A percentile compares a stretch with the other conserved stretches of the same genome.
Evolutionary conservation across 1,140 invertebrate species (phyloP).

Genomic region (Saxidomus purpurata): DNA sequence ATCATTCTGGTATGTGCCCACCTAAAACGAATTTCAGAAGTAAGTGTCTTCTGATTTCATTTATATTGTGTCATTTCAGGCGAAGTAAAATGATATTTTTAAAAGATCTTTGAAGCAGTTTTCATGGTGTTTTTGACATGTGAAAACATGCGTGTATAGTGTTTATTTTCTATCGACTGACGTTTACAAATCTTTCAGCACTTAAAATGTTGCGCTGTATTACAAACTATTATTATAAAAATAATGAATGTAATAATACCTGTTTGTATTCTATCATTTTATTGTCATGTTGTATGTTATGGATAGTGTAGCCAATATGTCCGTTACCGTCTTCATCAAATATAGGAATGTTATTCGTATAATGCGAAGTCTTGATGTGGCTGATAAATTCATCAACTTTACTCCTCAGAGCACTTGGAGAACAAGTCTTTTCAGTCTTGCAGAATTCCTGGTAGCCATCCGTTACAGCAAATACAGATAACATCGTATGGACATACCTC

Average conservation of each 20-base stretch:
- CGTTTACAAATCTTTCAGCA: no score
- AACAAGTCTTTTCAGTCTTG: constrained; percentile 2
- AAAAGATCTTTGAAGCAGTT: no score
- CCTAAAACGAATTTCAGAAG: background rate
- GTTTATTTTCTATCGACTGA: no score
- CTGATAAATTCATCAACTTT: background rate
- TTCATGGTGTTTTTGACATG: no score
- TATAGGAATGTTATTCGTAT: constrained; percentile 44
- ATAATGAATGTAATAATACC: background rate
- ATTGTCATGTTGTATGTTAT: constrained; percentile 69
- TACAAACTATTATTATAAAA: no score
- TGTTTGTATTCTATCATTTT: background rate
- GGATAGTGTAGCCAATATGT: constrained; percentile 72
- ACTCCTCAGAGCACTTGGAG: background rate
- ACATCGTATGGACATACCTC: constrained; percentile 70
- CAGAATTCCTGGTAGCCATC: constrained; percentile 13
- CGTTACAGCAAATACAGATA: constrained; percentile 69
- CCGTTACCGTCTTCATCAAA: constrained; percentile 78
- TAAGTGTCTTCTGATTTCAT: no score
- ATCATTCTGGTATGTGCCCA: constrained; percentile 15
- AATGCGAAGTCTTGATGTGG: background rate
- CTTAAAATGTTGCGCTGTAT: no score
- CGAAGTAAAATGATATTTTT: no score
- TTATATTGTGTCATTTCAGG: no score
- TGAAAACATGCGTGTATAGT: no score